These are phyloP conservation scores for Periplaneta americana DNA, from an alignment of 1,140 invertebrate species.

Conservation along the genomic window DNA sequence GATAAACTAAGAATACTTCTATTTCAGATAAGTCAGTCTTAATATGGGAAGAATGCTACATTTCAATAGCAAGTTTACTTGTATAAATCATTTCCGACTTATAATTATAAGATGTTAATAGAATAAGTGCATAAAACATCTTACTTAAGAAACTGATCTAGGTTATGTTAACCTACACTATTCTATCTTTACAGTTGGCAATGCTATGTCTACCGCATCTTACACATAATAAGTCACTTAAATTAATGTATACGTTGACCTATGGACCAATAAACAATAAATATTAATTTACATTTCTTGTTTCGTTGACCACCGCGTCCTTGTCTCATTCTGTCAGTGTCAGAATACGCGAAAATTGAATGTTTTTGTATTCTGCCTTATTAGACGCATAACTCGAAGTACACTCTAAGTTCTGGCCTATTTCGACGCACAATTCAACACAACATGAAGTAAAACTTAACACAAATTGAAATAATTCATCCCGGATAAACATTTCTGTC, in stretches of 20 bases:
- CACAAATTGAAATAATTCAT: slow-evolving; percentile 19
- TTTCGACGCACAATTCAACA: slow-evolving; percentile 25
- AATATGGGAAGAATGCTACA: neutral
- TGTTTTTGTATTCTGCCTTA: slow-evolving; percentile 30
- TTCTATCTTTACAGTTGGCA: slow-evolving; percentile 1
- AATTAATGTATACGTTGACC: neutral
- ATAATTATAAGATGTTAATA: neutral
- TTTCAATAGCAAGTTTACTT: neutral
- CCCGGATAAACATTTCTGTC: slow-evolving; percentile 21
- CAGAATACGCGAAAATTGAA: slow-evolving; percentile 29
- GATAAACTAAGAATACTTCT: neutral
- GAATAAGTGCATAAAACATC: neutral
- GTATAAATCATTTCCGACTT: neutral
- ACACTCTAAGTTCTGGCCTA: slow-evolving; percentile 24
- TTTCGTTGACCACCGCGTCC: slow-evolving; percentile 43
- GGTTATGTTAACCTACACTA: slow-evolving; percentile 5
- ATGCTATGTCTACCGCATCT: slow-evolving; percentile 2
- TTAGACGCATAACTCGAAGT: slow-evolving; percentile 27
- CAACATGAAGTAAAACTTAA: slow-evolving; percentile 14
- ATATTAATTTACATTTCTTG: slow-evolving; percentile 42
- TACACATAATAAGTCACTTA: slow-evolving; percentile 2
- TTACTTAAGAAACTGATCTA: neutral
- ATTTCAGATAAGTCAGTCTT: neutral
- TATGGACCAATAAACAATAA: slow-evolving; percentile 20
- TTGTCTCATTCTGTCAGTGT: slow-evolving; percentile 42